Evolutionary conservation across 2,888 invertebrate species (phyloP).

Genomic region (Acrocyrtus sp.): DNA sequence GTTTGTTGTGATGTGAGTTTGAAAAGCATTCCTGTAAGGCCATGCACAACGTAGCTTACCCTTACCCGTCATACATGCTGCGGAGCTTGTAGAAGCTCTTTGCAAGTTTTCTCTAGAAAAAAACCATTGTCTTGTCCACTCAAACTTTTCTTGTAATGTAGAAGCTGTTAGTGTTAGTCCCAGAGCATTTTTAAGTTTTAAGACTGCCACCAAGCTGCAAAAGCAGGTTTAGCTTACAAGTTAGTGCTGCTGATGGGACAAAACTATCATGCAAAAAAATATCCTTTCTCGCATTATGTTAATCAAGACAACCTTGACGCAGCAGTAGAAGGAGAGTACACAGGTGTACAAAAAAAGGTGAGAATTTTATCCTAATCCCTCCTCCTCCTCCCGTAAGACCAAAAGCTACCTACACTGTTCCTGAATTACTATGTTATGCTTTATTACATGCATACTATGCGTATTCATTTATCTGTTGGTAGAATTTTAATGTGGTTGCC

Average conservation of each 20-base stretch:
- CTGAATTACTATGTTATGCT: no score
- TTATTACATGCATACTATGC: no score
- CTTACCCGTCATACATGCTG: background rate
- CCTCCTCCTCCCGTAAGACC: no score
- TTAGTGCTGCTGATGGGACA: background rate
- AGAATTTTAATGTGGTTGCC: no score
- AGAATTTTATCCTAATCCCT: no score
- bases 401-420: no score
- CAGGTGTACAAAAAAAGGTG: no score
- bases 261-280: no score
- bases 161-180: background rate
- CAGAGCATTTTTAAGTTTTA: background rate
- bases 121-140: conserved; percentile 24
- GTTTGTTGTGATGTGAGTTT: background rate
- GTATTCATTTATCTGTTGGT: no score
- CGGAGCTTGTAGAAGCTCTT: background rate
- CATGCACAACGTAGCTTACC: background rate
- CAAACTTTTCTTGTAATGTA: background rate
- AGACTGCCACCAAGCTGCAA: background rate
- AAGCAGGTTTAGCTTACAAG: background rate
- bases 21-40: background rate
- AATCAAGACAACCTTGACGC: no score
- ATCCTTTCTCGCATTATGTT: no score
- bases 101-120: background rate
- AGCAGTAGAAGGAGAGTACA: no score